These are phyloP conservation scores for Belonocnema kinseyi DNA, from an alignment of 1,140 invertebrate species.

Conservation along the genomic window DNA sequence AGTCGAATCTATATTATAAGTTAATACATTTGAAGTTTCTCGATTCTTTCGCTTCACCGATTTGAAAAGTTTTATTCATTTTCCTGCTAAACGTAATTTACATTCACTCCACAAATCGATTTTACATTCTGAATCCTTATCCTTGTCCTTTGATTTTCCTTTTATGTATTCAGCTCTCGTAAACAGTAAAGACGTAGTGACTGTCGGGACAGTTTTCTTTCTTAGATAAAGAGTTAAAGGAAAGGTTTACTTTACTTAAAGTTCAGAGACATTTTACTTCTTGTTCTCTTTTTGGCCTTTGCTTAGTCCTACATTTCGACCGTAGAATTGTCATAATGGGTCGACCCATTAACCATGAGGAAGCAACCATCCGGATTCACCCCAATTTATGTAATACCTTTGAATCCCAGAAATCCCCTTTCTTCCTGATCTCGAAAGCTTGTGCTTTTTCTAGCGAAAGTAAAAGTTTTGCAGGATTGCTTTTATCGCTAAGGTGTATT, in stretches of 20 bases:
- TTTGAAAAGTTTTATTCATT: slow-evolving; percentile 11
- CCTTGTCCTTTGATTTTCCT: slow-evolving; percentile 29
- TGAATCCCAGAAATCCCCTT: slow-evolving; percentile 45
- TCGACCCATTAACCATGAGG: slow-evolving; percentile 54
- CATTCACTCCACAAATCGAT: slow-evolving; percentile 23
- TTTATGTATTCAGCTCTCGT: slow-evolving; percentile 41
- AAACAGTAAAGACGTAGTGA: slow-evolving; percentile 21
- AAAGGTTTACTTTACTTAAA: not conserved
- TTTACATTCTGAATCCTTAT: slow-evolving; percentile 8
- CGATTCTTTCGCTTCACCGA: not conserved
- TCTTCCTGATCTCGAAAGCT: slow-evolving; percentile 40
- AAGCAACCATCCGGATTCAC: slow-evolving; percentile 39
- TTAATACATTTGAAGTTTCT: slow-evolving; percentile 8
- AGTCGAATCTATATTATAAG: not conserved
- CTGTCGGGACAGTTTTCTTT: slow-evolving; percentile 20
- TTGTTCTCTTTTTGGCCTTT: slow-evolving; percentile 33
- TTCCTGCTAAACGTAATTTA: slow-evolving; percentile 9
- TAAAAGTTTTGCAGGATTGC: slow-evolving; percentile 35
- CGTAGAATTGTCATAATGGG: slow-evolving; percentile 67
- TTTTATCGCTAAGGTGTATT: slow-evolving; percentile 41
- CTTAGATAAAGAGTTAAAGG: not conserved
- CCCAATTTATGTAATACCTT: slow-evolving; percentile 60
- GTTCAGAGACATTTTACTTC: slow-evolving; percentile 5
- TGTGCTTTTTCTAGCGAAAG: slow-evolving; percentile 43
- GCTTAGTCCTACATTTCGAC: slow-evolving; percentile 56